These are phyloP conservation scores for Eufriesea mexicana DNA, from an alignment of 1,140 invertebrate genomes.

Conservation along the genomic window DNA sequence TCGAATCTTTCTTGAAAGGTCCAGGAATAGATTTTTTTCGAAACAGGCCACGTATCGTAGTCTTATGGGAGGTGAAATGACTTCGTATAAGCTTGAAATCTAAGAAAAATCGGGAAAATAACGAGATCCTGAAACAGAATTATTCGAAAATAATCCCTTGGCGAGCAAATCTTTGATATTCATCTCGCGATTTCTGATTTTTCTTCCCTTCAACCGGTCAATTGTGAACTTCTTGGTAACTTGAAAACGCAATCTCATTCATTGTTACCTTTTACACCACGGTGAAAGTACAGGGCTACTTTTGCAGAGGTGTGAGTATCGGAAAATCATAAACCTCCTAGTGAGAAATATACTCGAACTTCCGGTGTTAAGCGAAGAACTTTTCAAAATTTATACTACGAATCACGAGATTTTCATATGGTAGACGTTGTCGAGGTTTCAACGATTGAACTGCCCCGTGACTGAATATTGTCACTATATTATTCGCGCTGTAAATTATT, in stretches of 20 bases:
- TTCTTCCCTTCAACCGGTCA: not conserved
- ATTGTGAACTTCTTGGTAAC: not conserved
- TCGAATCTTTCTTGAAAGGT: too few relatives aligned
- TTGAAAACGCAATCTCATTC: not conserved
- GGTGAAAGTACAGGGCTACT: not conserved
- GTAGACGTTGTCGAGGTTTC: not conserved
- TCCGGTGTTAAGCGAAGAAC: not conserved
- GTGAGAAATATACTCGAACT: not conserved
- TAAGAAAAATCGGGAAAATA: not conserved
- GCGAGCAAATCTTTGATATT: not conserved
- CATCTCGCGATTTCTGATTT: not conserved
- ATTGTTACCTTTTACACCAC: not conserved
- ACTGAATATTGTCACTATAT: too few relatives aligned
- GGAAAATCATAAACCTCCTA: conserved; percentile 11
- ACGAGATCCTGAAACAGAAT: not conserved
- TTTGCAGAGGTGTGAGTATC: not conserved
- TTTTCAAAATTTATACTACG: not conserved
- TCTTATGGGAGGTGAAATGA: too few relatives aligned
- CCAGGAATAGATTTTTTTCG: too few relatives aligned
- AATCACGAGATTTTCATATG: not conserved
- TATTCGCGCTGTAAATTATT: too few relatives aligned
- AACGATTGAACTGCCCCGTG: not conserved
- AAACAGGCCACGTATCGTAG: too few relatives aligned
- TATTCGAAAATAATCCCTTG: not conserved
- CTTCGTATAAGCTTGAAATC: too few relatives aligned